Evolutionary conservation across 2,797 vertebrate species (phyloP), one percentile per base, ranked within the genome.

Genomic region (Ptychadena robeensis): DNA sequence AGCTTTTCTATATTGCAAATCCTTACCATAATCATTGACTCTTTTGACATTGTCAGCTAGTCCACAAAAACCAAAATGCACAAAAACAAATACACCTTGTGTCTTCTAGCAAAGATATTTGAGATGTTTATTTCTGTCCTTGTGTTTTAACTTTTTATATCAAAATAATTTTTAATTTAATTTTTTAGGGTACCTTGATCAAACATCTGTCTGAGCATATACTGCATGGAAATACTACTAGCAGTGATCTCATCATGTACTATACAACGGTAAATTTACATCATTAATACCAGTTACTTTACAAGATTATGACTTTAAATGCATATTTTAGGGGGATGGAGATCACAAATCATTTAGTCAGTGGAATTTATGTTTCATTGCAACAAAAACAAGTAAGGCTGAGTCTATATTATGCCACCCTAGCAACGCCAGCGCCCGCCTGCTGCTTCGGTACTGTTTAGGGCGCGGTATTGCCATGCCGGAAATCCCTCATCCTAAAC

Each of bases 141-240:
- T n/a, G n/a, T n/a, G n/a, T n/a, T n/a, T n/a, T n/a, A n/a, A n/a
- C n/a, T n/a, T n/a, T n/a, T n/a, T n/a, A n/a, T n/a, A n/a, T n/a
- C n/a, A n/a, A n/a, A n/a, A n/a, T n/a, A n/a, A n/a, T n/a, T n/a
- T n/a, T n/a, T n/a, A n/a, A n/a, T 8, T 38, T 82, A 53, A 37
- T 34, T 71, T 75, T n/a, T 25, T 85, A 99, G 98, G 98, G 98
- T 1, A 96, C 96, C 0, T 92, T 99, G 65, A 96, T 98, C 85
- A 96, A 99, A 85, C 97, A 99, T 88, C 89, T 99, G 88, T 98
- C 98, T 88, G 98, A 99, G 35, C 97, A 98, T 85, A 25, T 98
- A 71, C 95, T 99, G 66, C 97, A 99, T 30, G 94, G 97, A 40
- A 96, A 97, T 90, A 94, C 95, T 95, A 92, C 85, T 86, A 94